These are phyloP conservation scores for Myiozetetes cayanensis DNA, from an alignment of 2,113 vertebrate genomes.

Conservation along the genomic window DNA sequence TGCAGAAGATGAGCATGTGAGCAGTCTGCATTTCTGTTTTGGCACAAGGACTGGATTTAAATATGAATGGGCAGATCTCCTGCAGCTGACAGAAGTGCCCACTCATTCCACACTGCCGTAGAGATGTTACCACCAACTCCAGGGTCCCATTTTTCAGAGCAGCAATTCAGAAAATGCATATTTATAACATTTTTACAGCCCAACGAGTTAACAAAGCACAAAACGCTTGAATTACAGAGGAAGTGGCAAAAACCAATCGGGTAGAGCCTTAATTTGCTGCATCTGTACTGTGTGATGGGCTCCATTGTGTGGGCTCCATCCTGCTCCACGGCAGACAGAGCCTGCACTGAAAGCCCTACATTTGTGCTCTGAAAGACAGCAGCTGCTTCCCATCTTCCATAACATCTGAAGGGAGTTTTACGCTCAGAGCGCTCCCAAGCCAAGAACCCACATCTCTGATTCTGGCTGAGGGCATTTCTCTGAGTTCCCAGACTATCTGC, in stretches of 20 bases:
- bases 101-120: not conserved
- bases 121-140: conserved; percentile 20
- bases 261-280: conserved; percentile 7
- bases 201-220: conserved; percentile 28
- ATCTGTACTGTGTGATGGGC: conserved; percentile 32
- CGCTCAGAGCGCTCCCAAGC: not conserved
- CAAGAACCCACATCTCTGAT: not conserved
- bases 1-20: not conserved
- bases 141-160: not conserved
- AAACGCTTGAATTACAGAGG: conserved; percentile 26
- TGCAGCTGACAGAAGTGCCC: conserved; percentile 57
- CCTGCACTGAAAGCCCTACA: not conserved
- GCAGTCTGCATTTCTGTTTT: not conserved
- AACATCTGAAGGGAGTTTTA: not conserved
- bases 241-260: not conserved
- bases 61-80: conserved; percentile 52
- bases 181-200: conserved; percentile 41
- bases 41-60: conserved; percentile 34
- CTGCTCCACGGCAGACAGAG: not conserved
- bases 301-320: conserved; percentile 32
- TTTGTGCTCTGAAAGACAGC: conserved; percentile 33
- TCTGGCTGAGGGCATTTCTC: not conserved
- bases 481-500: not conserved
- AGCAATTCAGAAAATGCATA: conserved; percentile 52
- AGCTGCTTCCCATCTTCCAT: conserved; percentile 38